These are phyloP conservation scores for Gisinianus flammeolus DNA, from an alignment of 2,888 invertebrate genomes.

Conservation along the genomic window DNA sequence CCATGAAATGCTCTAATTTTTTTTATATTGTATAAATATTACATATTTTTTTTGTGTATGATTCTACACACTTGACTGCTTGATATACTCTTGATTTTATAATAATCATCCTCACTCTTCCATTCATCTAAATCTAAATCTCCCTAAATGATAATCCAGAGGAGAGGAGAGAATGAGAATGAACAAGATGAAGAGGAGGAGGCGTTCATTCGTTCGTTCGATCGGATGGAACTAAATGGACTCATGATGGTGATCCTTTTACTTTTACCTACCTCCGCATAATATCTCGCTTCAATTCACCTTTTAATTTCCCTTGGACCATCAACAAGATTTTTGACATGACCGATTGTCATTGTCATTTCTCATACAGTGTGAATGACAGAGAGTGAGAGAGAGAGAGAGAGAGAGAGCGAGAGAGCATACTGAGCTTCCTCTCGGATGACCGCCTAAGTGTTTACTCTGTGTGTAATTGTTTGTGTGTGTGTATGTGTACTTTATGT, in stretches of 20 bases:
- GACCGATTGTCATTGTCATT: not conserved
- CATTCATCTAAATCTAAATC: not conserved
- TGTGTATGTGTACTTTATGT: not conserved
- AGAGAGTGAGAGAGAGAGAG: not conserved
- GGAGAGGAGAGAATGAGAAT: not conserved
- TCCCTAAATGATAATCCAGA: not conserved
- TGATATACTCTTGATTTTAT: too few relatives aligned
- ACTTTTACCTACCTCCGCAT: conserved; percentile 11
- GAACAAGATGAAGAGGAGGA: conserved; percentile 8
- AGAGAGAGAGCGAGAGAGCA: too few relatives aligned
- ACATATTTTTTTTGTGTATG: too few relatives aligned
- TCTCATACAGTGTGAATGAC: not conserved
- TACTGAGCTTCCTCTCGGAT: not conserved
- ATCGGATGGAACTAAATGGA: not conserved
- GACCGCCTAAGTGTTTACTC: conserved; percentile 4
- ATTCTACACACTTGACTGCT: too few relatives aligned
- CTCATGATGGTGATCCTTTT: not conserved
- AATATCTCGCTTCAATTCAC: conserved; percentile 40
- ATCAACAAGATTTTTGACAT: too few relatives aligned
- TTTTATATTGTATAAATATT: too few relatives aligned
- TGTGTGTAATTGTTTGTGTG: conserved; percentile 12
- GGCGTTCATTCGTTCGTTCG: too few relatives aligned
- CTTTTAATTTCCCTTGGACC: conserved; percentile 24
- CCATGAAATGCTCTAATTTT: too few relatives aligned
- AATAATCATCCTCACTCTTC: conserved; percentile 3